Evolutionary conservation across 2,797 vertebrate species (phyloP), one percentile per base, ranked within the genome.

Genomic region (Champsocephalus esox): DNA sequence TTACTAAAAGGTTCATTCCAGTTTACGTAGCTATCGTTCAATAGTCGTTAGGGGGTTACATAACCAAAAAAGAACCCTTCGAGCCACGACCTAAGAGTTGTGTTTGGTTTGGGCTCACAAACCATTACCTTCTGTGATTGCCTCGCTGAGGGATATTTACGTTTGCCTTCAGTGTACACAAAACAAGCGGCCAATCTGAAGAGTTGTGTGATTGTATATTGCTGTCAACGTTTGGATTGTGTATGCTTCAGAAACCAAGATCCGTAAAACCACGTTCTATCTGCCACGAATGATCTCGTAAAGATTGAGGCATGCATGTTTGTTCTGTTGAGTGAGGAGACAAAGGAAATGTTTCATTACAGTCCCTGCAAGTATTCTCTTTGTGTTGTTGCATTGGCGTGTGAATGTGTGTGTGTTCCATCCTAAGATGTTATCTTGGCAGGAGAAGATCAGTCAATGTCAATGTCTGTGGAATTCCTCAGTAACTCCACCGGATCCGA

Each of bases 121-220:
- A 28, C 28, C 28, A 28, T 28, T 28, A 5, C 28, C 28, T 5
- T 28, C 28, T 28, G 28, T 28, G 28, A 28, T 28, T 28, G 28
- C 28, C 28, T 28, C 1, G 28, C 28, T 28, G 28, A 28, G 28
- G 24, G 54, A 49, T 10, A 32, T 60, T 73, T n/a, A 17, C 38
- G 24, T 71, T 76, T 57, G 62, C 56, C 55, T 66, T 65, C 12
- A 51, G 67, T 38, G 56, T 63, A 76, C 51, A 81, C 64, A 79
- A 71, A 80, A 66, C 64, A 66, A 57, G 34, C 32, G 0, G 62
- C 61, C 28, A 54, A 85, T 81, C 75, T 65, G 69, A 75, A 74
- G 54, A 64, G 44, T 66, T 49, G 77, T 73, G 52, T 54, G 52
- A 72, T 58, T 59, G 45, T 78, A 79, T 1, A 49, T 43, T 55